phyloP scores from a whole-genome alignment of 2,888 invertebrate species.

The Mayetiola destructor region DNA sequence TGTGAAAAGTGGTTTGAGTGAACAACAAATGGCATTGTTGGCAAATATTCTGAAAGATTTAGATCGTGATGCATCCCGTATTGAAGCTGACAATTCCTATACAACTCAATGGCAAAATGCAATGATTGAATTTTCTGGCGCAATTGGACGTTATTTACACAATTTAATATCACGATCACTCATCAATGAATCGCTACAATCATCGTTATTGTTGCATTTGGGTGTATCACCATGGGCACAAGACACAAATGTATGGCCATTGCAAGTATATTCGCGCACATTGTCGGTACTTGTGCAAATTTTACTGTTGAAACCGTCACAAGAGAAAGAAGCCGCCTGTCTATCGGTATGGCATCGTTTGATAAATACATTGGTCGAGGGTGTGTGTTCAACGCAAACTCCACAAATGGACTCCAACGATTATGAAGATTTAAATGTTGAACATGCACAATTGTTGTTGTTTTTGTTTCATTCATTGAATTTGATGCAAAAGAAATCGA shows the following conservation, averaged over 20 bases:
- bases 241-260: conserved; percentile 55
- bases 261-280: conserved; percentile 63
- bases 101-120: conserved; percentile 31
- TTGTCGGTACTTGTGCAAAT: conserved; percentile 73
- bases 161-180: conserved; percentile 60
- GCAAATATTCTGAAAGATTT: conserved; percentile 81
- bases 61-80: conserved; percentile 74
- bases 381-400: conserved; percentile 39
- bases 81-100: conserved; percentile 46
- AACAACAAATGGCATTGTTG: conserved; percentile 77
- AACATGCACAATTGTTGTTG: conserved; percentile 83
- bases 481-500: conserved; percentile 91
- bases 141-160: conserved; percentile 36
- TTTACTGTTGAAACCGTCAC: conserved; percentile 60
- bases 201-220: conserved; percentile 54
- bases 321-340: conserved; percentile 79
- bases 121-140: conserved; percentile 34
- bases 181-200: conserved; percentile 52
- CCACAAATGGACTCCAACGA: conserved; percentile 24
- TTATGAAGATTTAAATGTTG: conserved; percentile 74
- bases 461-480: conserved; percentile 91
- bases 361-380: conserved; percentile 76
- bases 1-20: conserved; percentile 53
- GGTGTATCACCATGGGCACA: conserved; percentile 59
- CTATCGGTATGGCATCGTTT: conserved; percentile 85